Evolutionary conservation across 2,797 vertebrate genomes (phyloP), one percentile per base, ranked within the genome.

Genomic region (Danio kyathit): DNA sequence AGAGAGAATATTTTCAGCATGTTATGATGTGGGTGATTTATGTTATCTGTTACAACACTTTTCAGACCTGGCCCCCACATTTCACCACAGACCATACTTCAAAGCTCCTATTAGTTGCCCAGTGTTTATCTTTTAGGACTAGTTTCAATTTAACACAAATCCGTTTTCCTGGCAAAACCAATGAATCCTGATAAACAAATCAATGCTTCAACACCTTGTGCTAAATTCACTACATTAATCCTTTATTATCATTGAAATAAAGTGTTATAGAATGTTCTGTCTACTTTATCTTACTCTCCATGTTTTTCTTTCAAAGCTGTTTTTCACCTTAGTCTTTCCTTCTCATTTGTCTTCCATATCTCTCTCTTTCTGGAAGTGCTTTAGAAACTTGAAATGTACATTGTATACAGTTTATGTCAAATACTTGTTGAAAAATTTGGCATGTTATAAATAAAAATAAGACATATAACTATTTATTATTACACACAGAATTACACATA

Each of bases 281-380:
- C 14, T 69, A 81, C 81, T 79, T 73, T 65, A 75, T 79, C 74
- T 76, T 66, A 70, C 64, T 74, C 44, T 40, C 17, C 72, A 5
- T n/a, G 40, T 46, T 46, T 46, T 46, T 10, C 11, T 12, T 65
- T 17, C 8, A 11, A 40, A 63, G 0, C 10, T 43, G 12, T 43
- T 19, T 61, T 65, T 13, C 13, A 17, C 40, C 49, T 21, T 44
- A 41, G 40, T 43, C 5, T 48, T 74, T 48, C 8, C 59, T 17
- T 4, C 2, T 16, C 43, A 48, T 73, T 73, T 44, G 1, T 13
- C 60, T 63, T 12, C 29, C 29, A 29, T 29, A 29, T 29, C 29
- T 40, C 49, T 16, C 29, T 63, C 49, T 16, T 14, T 51, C 2
- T 48, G 10, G 11, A 12, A 11, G 46, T 10, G 11, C 12, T 11